A percentile compares a stretch with the other conserved stretches of the same genome.
Conservation (phyloP, 2,113 vertebrate genomes). For the Campylomormyrus tamandua region DNA sequence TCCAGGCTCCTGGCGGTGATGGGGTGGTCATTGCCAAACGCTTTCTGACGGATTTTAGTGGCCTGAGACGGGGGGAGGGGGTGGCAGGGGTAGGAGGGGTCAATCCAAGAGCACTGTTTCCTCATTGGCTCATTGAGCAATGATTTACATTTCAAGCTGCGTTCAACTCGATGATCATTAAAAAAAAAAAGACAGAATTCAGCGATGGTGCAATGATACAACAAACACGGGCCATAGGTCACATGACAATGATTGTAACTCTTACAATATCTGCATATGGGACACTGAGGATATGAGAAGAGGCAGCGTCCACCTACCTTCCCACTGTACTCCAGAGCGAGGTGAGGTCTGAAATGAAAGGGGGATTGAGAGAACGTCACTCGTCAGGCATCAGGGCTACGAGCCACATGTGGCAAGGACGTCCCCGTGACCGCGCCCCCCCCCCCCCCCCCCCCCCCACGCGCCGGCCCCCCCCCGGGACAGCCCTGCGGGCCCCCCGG, state of each 20-base stretch:
- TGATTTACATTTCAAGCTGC: background rate
- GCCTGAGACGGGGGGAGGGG: constrained; percentile 46
- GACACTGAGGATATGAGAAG: background rate
- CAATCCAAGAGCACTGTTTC: background rate
- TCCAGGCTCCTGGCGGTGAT: constrained; percentile 64
- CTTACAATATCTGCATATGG: background rate
- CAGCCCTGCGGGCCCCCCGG: too few species aligned
- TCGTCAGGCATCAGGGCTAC: background rate
- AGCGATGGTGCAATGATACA: background rate
- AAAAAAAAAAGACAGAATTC: background rate
- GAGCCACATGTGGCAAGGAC: background rate
- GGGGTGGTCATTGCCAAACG: constrained; percentile 62
- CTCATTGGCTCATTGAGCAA: background rate
- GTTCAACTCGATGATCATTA: background rate
- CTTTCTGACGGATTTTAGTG: constrained; percentile 63
- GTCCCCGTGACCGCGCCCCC: background rate
- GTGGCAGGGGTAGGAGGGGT: too few species aligned
- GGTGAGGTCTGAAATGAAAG: constrained; percentile 60
- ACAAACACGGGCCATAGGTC: background rate
- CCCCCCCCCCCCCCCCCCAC: background rate
- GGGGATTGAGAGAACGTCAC: background rate
- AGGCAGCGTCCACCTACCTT: constrained; percentile 49
- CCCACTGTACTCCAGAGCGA: constrained; percentile 63
- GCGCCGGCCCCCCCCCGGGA: too few species aligned
- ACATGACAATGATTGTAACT: background rate